Evolutionary conservation across 1,140 invertebrate genomes (phyloP), one percentile per base, ranked within the genome.

Genomic region (Bombus difficillimus): DNA sequence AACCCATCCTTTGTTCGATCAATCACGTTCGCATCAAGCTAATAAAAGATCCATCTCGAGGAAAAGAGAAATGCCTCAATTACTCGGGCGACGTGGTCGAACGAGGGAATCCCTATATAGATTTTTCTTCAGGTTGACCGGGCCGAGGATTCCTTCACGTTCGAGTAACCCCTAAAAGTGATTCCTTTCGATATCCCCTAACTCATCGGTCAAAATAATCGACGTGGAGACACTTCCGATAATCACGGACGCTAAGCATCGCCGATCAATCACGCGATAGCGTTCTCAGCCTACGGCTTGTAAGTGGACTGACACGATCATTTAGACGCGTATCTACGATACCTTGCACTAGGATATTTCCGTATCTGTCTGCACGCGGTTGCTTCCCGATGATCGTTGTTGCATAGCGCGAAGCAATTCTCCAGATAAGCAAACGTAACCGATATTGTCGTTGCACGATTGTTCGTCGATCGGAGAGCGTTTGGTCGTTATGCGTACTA

Each of bases 181-280:
- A 85, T 81, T 85, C 78, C 59, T 66, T 66, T 39, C 32, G 77
- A 80, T 73, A 80, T 62, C 68, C 34, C 5, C 25, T 13, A 47
- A 18, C n/a, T 39, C 79, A 86, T 83, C 85, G 85, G 72, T 86
- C 85, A 86, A 77, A 68, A 77, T 83, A 86, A 86, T 86, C 85
- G 80, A 83, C 78, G 80, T 13, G 80, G 73, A 72, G 81, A 90
- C 89, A 87, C 66, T 87, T 87, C 73, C 74, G 80, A 89, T 89
- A 89, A 89, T 89, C 72, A 87, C 82, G 85, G 32, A 62, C 81
- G 80, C 64, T 69, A 74, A 82, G 75, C 78, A 68, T 87, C 74
- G 81, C 53, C 28, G 82, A 90, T 90, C 88, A 81, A 90, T 90
- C 88, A 87, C 85, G 5, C 64, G 72, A 84, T 72, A 59, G 32